A percentile compares a stretch with the other conserved stretches of the same genome.
Evolutionary conservation across 2,888 invertebrate genomes (phyloP).

Genomic region (Clistopyga incitator): DNA sequence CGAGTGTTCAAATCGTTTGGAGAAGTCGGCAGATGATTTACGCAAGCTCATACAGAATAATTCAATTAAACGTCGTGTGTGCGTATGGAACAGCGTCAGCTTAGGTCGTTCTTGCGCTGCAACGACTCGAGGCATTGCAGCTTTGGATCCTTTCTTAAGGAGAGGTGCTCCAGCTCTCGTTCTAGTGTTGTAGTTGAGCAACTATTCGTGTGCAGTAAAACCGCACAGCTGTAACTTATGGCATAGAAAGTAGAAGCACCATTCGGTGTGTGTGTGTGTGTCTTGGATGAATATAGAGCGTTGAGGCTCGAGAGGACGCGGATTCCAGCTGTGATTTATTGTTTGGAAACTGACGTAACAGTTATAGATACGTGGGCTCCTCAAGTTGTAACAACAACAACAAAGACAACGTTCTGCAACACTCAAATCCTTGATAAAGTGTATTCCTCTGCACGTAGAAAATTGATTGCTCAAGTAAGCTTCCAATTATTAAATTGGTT

Average conservation of each 20-base stretch:
- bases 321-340: constrained; percentile 54
- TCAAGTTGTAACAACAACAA: constrained; percentile 17
- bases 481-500: too few species aligned
- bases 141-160: constrained; percentile 25
- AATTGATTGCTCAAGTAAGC: too few species aligned
- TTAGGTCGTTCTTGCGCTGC: neutral
- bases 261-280: constrained; percentile 45
- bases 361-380: constrained; percentile 24
- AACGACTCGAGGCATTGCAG: neutral
- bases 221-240: constrained; percentile 38
- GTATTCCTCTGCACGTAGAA: too few species aligned
- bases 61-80: constrained; percentile 30
- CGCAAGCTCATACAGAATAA: constrained; percentile 26
- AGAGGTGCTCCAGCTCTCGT: constrained; percentile 14
- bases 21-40: constrained; percentile 26
- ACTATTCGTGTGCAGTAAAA: constrained; percentile 42
- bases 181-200: constrained; percentile 43
- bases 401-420: neutral
- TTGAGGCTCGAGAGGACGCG: constrained; percentile 24
- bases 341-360: constrained; percentile 56
- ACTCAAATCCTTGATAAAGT: too few species aligned
- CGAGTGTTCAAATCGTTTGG: neutral
- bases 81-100: neutral
- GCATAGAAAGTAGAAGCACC: constrained; percentile 61
- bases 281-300: constrained; percentile 50